Conservation (phyloP, 1,140 invertebrate genomes). For the Leptopilina clavipes region DNA sequence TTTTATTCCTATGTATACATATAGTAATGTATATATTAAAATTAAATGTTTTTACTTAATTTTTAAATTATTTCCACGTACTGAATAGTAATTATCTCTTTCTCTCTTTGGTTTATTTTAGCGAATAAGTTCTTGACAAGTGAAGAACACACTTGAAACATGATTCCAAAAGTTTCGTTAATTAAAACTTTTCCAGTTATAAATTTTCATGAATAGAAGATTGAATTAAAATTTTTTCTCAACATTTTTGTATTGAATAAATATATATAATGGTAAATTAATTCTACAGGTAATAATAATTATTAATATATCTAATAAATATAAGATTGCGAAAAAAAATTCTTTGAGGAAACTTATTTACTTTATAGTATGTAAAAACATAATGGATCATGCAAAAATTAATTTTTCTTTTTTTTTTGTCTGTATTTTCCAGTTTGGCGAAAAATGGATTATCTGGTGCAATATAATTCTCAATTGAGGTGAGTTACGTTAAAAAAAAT, state of each 20-base stretch:
- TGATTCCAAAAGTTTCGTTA: background rate
- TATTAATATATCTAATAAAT: no score
- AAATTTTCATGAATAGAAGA: background rate
- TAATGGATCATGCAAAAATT: background rate
- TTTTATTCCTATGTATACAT: no score
- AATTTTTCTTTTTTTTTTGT: background rate
- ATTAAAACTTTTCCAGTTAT: background rate
- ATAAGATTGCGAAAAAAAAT: no score
- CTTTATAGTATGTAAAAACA: background rate
- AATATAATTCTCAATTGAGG: conserved; percentile 41
- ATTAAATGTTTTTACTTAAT: background rate
- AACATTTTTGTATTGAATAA: no score
- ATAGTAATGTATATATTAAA: no score
- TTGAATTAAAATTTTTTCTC: background rate
- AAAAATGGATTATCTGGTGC: conserved; percentile 54
- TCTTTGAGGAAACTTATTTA: background rate
- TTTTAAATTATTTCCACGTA: conserved; percentile 21
- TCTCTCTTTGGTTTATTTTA: background rate
- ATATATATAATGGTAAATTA: no score
- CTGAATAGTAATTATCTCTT: background rate
- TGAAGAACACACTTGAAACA: background rate
- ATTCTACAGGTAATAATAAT: no score
- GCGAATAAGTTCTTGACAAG: background rate
- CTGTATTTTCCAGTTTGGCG: conserved; percentile 50
- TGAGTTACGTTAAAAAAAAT: background rate